Percentiles rank a stretch among this genome's conserved stretches.
Conservation (phyloP, 2,797 vertebrate genomes). For the Lepilemur ruficaudatus region DNA sequence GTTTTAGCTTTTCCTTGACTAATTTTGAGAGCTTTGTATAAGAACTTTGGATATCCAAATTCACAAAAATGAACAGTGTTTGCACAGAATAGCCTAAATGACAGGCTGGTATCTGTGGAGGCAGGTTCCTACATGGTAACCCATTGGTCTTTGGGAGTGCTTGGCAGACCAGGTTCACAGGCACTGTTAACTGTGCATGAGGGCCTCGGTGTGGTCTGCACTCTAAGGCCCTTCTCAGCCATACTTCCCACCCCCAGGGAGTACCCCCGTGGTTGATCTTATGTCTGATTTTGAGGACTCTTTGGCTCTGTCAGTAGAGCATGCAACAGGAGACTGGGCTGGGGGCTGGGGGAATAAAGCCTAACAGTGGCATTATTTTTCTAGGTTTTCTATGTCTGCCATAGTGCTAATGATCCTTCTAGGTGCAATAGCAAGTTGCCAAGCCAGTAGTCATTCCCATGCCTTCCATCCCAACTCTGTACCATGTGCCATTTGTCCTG, state of each 20-base stretch:
- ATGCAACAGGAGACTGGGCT: not conserved
- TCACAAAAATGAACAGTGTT: not conserved
- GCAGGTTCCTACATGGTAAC: accelerated
- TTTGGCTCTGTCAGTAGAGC: not conserved
- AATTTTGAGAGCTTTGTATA: not conserved
- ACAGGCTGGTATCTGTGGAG: not conserved
- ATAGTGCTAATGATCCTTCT: not conserved
- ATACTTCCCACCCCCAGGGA: not conserved
- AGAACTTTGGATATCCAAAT: not conserved
- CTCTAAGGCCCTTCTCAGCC: not conserved
- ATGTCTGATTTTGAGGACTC: constrained; percentile 14
- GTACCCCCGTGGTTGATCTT: accelerated
- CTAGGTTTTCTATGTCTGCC: not conserved
- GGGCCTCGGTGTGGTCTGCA: not conserved
- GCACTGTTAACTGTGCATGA: accelerated
- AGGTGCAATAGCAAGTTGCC: constrained; percentile 59
- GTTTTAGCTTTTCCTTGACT: not conserved
- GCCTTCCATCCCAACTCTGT: not conserved
- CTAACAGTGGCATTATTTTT: accelerated
- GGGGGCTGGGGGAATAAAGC: not conserved
- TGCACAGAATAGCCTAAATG: not conserved
- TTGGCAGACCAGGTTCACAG: not conserved
- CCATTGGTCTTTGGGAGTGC: not conserved
- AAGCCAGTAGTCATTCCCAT: constrained; percentile 44
- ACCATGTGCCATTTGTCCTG: no score